Percentiles rank a stretch among this genome's conserved stretches.
These are phyloP conservation scores for Rhagophthalmus giganteus DNA, from an alignment of 2,888 invertebrate species.

Conservation along the genomic window DNA sequence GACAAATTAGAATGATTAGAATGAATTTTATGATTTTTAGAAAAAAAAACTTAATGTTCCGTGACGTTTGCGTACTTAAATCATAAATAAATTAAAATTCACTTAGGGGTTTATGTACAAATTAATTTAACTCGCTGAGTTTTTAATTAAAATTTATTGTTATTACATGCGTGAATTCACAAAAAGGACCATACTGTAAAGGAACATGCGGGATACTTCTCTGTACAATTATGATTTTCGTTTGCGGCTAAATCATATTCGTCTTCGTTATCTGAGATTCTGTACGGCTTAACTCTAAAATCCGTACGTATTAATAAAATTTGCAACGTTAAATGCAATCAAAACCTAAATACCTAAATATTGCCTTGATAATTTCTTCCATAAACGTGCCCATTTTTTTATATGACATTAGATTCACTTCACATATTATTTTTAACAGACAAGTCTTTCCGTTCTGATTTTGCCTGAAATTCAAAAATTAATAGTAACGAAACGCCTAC, in stretches of 20 bases:
- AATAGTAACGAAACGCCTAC: no score
- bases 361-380: conserved; percentile 65
- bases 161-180: conserved; percentile 3
- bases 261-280: conserved; percentile 44
- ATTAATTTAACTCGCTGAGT: no score
- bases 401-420: conserved; percentile 60
- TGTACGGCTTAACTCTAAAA: conserved; percentile 58
- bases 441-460: conserved; percentile 62
- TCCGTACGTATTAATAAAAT: background rate
- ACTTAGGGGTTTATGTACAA: no score
- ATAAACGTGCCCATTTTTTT: conserved; percentile 62
- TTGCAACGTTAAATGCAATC: no score
- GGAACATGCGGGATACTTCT: conserved; percentile 56
- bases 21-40: background rate
- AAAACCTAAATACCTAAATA: conserved; percentile 74
- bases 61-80: no score
- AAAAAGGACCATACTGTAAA: conserved; percentile 39
- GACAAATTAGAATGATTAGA: no score
- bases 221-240: conserved; percentile 52
- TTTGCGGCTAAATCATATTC: conserved; percentile 57
- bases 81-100: no score
- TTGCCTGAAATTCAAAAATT: conserved; percentile 51
- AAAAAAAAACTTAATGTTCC: no score
- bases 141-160: background rate
- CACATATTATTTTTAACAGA: conserved; percentile 68